Base-by-base conservation (phyloP, 1,140 invertebrate genomes). In the Brachionus rubens region DNA sequence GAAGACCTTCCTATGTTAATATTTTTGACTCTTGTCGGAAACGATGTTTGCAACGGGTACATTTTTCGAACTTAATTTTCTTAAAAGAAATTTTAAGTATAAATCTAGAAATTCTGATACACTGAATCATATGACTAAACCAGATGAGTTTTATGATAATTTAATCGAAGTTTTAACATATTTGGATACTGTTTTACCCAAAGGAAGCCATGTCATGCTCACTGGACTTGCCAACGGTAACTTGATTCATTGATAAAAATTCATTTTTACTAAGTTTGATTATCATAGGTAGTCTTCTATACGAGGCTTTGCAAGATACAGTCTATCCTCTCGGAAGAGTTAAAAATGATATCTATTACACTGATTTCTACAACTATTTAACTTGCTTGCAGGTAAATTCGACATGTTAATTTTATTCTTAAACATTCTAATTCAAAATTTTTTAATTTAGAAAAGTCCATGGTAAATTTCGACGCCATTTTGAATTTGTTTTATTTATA, bases 41-140 rank as follows among this genome's bases (percentile, higher is more conserved):
- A 87, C 79, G 87, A 87, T 80, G 85, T 87, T 10, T 87, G 86
- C 78, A 87, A 86, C 78, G 81, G 81, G 86, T 87, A 82, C 41
- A 43, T 43, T 36, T 36, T 36, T 36, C 33, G 3, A 36, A 36
- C 9, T 36, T 36, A 5, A 5, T 36, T 36, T 36, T 36, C 33
- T 36, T 36, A 36, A 36, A n/a, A n/a, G n/a, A n/a, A n/a, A 40
- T 40, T 6, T 6, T 14, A 46, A 7, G 9, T 7, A 5, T 26
- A 78, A 19, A 78, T 77, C 19, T 76, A 81, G 81, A 40, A 80
- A 79, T 77, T 78, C 77, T 21, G 78, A 82, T 62, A 81, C 82
- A 3, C 30, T 82, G 4, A 78, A 76, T 75, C 80, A 86, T 77
- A 86, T 87, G 84, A 87, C 86, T 12, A 86, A 82, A 40, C 82